Conservation (phyloP, 2,113 vertebrate species). For the Sander vitreus region DNA sequence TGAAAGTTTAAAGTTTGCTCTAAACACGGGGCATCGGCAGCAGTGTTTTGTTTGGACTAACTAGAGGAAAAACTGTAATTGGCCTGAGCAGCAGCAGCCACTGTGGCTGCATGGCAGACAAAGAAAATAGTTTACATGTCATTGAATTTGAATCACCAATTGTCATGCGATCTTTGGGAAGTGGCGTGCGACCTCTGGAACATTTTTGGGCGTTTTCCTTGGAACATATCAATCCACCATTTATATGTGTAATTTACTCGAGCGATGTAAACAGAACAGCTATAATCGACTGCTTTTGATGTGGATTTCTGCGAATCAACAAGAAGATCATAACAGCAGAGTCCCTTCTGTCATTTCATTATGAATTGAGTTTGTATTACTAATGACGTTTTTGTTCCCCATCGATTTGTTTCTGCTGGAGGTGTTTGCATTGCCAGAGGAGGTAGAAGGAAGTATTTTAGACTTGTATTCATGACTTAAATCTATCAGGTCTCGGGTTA, state of each 20-base stretch:
- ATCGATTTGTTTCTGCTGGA: constrained; percentile 7
- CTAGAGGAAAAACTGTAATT: constrained; percentile 12
- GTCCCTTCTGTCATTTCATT: constrained; percentile 20
- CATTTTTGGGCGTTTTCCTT: too few relatives aligned
- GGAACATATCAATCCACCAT: not conserved
- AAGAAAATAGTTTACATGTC: constrained; percentile 10
- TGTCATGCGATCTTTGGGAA: constrained; percentile 17
- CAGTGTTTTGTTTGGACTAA: constrained; percentile 21
- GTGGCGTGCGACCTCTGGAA: not conserved
- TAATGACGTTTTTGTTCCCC: constrained; percentile 15
- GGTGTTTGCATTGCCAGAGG: constrained; percentile 26
- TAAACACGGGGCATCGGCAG: not conserved
- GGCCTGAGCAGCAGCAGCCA: not conserved
- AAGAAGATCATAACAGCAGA: not conserved
- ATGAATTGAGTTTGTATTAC: constrained; percentile 31
- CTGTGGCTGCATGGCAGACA: constrained; percentile 10
- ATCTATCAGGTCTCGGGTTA: not conserved
- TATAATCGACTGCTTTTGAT: constrained; percentile 19
- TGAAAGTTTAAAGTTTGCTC: constrained; percentile 8
- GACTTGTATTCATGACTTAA: constrained; percentile 25
- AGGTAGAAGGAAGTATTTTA: not conserved
- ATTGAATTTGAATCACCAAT: not conserved
- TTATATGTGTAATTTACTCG: constrained; percentile 14
- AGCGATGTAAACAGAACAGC: constrained; percentile 6
- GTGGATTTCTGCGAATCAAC: constrained; percentile 7